Evolutionary conservation across 2,888 invertebrate species (phyloP).

Genomic region (Zhengitettix transpicula): DNA sequence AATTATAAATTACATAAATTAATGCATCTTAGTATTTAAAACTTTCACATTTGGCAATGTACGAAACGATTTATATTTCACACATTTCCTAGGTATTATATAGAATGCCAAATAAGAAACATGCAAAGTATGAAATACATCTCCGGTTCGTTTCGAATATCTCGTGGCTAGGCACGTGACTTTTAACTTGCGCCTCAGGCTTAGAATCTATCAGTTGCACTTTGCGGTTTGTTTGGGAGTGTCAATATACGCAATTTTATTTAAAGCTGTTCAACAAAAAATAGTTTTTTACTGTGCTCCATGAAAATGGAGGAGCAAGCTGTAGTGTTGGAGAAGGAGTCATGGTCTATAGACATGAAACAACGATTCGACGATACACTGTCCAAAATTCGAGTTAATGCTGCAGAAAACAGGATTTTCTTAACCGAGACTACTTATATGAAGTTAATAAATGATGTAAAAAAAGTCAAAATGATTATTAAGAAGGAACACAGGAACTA

Average conservation of each 20-base stretch:
- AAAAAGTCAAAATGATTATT: not conserved
- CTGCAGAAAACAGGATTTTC: not conserved
- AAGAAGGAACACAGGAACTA: conserved; percentile 1
- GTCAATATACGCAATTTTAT: not conserved
- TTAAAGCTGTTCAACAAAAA: not conserved
- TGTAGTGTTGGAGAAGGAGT: no score
- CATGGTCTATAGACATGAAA: no score
- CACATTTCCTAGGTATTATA: not conserved
- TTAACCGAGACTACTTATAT: not conserved
- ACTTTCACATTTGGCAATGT: not conserved
- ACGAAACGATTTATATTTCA: not conserved
- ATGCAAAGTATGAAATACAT: no score
- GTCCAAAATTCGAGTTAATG: not conserved
- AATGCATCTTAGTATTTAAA: no score
- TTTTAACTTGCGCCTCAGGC: not conserved
- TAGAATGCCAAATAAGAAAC: not conserved
- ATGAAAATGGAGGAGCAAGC: no score
- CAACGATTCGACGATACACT: not conserved
- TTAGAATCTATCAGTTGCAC: not conserved
- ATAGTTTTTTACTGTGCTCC: no score
- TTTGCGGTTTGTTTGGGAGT: not conserved
- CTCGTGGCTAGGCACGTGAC: not conserved
- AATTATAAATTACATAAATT: no score
- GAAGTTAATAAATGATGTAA: not conserved
- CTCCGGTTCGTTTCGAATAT: not conserved